Percentiles rank a stretch among this genome's conserved stretches.
Evolutionary conservation across 2,888 invertebrate species (phyloP).

Genomic region (Athrips mouffetella): DNA sequence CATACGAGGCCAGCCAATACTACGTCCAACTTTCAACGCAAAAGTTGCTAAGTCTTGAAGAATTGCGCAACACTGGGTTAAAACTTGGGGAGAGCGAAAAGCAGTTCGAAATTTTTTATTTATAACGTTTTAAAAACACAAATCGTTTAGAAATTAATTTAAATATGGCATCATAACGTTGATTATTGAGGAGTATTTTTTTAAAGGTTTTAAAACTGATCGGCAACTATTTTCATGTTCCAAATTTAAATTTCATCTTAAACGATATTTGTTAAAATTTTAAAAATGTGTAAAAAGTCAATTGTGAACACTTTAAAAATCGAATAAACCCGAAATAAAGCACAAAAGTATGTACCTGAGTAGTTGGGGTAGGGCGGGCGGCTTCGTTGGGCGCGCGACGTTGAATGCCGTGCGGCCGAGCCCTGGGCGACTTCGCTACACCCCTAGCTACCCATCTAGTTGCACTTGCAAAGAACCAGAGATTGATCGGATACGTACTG

Average conservation of each 20-base stretch:
- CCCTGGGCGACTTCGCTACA: constrained; percentile 28
- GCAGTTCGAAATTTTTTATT: not conserved
- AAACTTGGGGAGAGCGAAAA: constrained; percentile 1
- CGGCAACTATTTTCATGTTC: not conserved
- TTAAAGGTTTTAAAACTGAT: no score
- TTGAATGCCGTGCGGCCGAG: constrained; percentile 35
- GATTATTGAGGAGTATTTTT: no score
- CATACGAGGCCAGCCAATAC: constrained; percentile 4
- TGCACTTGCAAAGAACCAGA: constrained; percentile 54
- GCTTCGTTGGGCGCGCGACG: constrained; percentile 13
- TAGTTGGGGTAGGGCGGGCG: constrained; percentile 12
- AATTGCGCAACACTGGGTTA: constrained; percentile 4
- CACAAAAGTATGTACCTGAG: constrained; percentile 6
- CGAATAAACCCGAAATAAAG: not conserved
- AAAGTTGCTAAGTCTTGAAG: constrained; percentile 7
- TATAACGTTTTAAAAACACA: constrained; percentile 5
- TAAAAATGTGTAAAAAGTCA: not conserved
- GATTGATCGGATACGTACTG: constrained; percentile 47
- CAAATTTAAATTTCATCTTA: not conserved
- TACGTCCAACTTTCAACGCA: not conserved
- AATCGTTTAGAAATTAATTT: no score
- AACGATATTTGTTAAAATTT: not conserved
- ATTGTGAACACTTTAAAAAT: not conserved
- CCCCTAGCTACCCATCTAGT: constrained; percentile 25
- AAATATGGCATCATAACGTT: no score